These are phyloP conservation scores for Pelmatolapia mariae DNA, from an alignment of 2,113 vertebrate genomes.

Conservation along the genomic window DNA sequence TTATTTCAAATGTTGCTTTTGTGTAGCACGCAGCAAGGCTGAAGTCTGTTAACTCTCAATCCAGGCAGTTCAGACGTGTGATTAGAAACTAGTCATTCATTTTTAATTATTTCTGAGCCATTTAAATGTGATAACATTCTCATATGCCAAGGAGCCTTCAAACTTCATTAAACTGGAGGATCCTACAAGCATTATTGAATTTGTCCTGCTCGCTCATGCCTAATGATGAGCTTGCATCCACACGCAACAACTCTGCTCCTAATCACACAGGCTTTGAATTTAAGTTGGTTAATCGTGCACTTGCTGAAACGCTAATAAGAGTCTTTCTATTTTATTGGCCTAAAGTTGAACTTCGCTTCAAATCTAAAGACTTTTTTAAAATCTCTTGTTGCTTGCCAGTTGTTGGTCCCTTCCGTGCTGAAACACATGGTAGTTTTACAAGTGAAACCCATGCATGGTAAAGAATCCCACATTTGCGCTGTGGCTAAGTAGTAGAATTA, in stretches of 20 bases:
- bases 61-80: not conserved
- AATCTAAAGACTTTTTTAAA: not conserved
- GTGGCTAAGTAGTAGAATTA: not conserved
- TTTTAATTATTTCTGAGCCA: conserved; percentile 29
- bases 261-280: conserved; percentile 12
- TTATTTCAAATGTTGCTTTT: not conserved
- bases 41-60: not conserved
- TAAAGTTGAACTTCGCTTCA: not conserved
- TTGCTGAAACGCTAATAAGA: not conserved
- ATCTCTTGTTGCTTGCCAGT: not conserved
- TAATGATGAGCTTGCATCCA: not conserved
- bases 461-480: not conserved
- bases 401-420: fast-evolving
- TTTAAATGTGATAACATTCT: conserved; percentile 29
- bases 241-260: not conserved
- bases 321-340: not conserved
- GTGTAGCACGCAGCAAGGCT: not conserved
- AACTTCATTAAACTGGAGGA: conserved; percentile 25
- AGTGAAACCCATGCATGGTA: not conserved
- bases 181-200: conserved; percentile 27
- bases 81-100: conserved; percentile 18
- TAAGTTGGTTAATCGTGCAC: not conserved
- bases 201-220: not conserved
- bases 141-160: conserved; percentile 14
- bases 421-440: not conserved